phyloP scores from a whole-genome alignment of 1,140 invertebrate species.

The roundworm (Caenorhabditis elegans) region DNA sequence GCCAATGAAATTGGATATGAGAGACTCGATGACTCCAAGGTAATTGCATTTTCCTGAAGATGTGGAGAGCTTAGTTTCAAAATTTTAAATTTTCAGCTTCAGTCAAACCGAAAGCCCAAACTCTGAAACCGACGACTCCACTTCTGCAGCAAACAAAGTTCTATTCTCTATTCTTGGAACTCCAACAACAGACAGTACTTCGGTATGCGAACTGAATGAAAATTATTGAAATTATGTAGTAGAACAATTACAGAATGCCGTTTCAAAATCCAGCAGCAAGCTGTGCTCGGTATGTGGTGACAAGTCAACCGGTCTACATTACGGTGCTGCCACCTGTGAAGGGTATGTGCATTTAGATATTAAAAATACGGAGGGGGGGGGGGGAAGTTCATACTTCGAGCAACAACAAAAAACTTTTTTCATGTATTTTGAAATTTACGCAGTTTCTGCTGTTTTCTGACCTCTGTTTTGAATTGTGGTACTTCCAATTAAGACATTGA shows the following conservation, averaged over 20 bases:
- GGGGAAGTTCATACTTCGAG: background rate
- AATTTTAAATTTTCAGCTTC: background rate
- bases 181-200: background rate
- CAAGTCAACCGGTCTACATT: constrained; percentile 92
- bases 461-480: too few relatives aligned
- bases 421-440: too few relatives aligned
- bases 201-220: background rate
- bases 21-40: background rate
- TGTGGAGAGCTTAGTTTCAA: too few relatives aligned
- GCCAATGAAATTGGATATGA: background rate
- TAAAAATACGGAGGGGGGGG: too few relatives aligned
- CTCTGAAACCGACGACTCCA: background rate
- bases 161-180: background rate
- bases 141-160: background rate
- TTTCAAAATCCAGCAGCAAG: constrained; percentile 71
- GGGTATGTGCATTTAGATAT: constrained; percentile 72
- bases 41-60: too few relatives aligned
- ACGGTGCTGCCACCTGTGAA: constrained; percentile 95
- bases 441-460: too few relatives aligned
- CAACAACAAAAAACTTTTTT: too few relatives aligned
- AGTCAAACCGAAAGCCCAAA: background rate
- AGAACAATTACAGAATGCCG: background rate
- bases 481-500: too few relatives aligned
- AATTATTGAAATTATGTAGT: background rate
- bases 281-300: constrained; percentile 98